Evolutionary conservation across 2,797 vertebrate genomes (phyloP).

Genomic region (Pangasius mekongensis): DNA sequence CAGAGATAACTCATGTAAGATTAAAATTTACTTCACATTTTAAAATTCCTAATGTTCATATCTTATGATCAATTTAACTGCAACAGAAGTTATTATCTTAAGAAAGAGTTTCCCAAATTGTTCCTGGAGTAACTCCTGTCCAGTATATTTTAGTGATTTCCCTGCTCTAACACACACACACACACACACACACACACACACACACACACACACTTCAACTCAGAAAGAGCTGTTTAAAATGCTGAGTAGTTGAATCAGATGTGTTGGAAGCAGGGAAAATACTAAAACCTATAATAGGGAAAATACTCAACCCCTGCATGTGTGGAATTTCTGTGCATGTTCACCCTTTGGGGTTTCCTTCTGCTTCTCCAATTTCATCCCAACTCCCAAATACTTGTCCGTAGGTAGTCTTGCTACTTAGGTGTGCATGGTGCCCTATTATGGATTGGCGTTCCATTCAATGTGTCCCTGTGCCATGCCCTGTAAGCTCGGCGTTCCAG

Average conservation of each 20-base stretch:
- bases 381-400: not conserved
- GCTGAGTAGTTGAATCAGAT: not conserved
- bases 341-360: not conserved
- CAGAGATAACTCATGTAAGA: not conserved
- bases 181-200: no score
- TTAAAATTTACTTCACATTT: not conserved
- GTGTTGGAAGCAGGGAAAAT: not conserved
- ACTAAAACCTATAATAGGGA: not conserved
- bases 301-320: not conserved
- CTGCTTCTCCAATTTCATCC: not conserved
- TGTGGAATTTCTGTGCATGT: not conserved
- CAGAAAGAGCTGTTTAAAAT: not conserved
- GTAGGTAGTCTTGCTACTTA: not conserved
- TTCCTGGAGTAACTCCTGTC: not conserved
- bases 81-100: not conserved
- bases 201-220: not conserved
- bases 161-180: not conserved
- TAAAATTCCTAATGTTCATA: not conserved
- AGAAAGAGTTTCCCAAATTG: not conserved
- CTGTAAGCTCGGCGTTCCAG: not conserved
- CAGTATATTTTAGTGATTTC: not conserved
- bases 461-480: not conserved
- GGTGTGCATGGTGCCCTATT: not conserved
- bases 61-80: not conserved
- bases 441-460: not conserved